Conservation (phyloP, 2,888 invertebrate species). For the Homarus gammarus region DNA sequence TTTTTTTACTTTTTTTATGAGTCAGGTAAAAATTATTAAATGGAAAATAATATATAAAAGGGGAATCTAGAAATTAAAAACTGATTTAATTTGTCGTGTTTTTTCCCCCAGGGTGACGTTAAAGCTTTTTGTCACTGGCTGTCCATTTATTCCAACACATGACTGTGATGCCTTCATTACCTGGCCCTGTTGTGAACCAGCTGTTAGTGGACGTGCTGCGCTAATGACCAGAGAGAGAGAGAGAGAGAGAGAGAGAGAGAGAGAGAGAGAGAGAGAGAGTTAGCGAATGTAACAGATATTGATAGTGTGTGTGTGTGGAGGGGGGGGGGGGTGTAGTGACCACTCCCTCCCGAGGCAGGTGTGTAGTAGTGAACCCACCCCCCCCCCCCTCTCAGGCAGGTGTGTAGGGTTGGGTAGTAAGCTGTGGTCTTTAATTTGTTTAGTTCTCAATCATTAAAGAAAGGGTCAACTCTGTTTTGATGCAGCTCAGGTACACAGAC, state of each 20-base stretch:
- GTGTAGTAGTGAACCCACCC: too few relatives aligned
- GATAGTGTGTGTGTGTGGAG: too few relatives aligned
- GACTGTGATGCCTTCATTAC: not conserved
- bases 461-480: too few relatives aligned
- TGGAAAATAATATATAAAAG: not conserved
- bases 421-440: too few relatives aligned
- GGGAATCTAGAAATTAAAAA: not conserved
- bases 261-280: not conserved
- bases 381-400: too few relatives aligned
- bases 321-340: not conserved
- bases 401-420: too few relatives aligned
- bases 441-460: too few relatives aligned
- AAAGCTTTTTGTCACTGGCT: not conserved
- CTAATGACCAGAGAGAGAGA: not conserved
- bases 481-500: too few relatives aligned
- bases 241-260: not conserved
- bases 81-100: not conserved
- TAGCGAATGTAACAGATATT: too few relatives aligned
- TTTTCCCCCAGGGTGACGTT: not conserved
- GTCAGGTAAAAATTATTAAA: not conserved
- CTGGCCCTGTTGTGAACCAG: not conserved
- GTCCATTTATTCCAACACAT: not conserved
- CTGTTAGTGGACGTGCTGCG: not conserved
- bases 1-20: too few relatives aligned
- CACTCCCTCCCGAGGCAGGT: too few relatives aligned